Evolutionary conservation across 2,797 vertebrate genomes (phyloP), one percentile per base, ranked within the genome.

Genomic region (Bufotes viridis): DNA sequence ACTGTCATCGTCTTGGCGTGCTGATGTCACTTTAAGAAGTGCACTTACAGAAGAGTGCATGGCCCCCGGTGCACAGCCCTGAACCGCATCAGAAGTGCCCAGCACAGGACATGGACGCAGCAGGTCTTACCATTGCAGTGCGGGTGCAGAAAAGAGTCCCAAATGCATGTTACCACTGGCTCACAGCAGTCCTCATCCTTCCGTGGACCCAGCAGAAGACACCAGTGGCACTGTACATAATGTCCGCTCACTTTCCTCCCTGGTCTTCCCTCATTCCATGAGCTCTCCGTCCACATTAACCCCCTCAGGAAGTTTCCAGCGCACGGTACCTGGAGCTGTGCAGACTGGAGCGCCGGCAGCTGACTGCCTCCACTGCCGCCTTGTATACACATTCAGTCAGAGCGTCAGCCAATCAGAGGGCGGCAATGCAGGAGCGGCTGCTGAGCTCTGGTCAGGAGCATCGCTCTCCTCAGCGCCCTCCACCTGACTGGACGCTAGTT

Each of bases 301-400:
- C 72, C 29, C 26, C 24, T 51, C 18, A 24, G 82, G 78, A 89
- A 89, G 84, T 89, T 89, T 82, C 11, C 26, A 42, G 74, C 58
- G 18, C 49, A 67, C n/a, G 79, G 29, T 70, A 89, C 84, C 88
- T 86, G 74, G 17, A 53, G 72, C 29, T 51, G n/a, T 69, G 72
- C 61, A 24, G 80, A 87, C 74, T 79, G 42, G 65, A 49, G 49
- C 79, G 60, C 83, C 78, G 24, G 49, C 84, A 89, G 72, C 80
- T 67, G 88, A 63, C 81, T 88, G 65, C 78, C 29, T 78, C 70
- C 51, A 69, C 87, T 81, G 87, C 83, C 69, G 88, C 88, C 88
- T 83, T 89, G 88, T 89, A 83, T 79, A 89, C 88, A 87, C 88
- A 87, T 87, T 84, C 88, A 89, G 87, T 89, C 84, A 89, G 84